Evolutionary conservation across 1,140 invertebrate species (phyloP).

Genomic region (Drosophila rhopaloa): DNA sequence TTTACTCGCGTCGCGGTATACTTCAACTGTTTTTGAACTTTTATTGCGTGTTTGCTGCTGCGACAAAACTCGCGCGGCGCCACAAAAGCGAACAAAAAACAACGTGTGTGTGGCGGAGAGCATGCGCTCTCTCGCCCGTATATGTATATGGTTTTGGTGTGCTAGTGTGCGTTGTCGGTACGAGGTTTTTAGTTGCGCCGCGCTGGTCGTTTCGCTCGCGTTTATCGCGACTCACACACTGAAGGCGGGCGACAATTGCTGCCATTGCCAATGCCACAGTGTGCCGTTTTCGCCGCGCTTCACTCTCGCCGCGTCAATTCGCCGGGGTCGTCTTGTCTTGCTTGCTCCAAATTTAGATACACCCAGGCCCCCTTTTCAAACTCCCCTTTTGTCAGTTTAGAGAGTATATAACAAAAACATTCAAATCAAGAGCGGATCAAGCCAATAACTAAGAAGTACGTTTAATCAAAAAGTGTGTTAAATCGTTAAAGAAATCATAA

Average conservation of each 20-base stretch:
- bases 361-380: not conserved
- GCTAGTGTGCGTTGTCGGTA: constrained; percentile 26
- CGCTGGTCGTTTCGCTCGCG: constrained; percentile 39
- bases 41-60: constrained; percentile 74
- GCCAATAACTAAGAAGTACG: not conserved
- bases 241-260: constrained; percentile 25
- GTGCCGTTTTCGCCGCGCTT: constrained; percentile 42
- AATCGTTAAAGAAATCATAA: constrained; percentile 7
- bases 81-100: constrained; percentile 57
- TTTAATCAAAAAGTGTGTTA: constrained; percentile 14
- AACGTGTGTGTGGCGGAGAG: constrained; percentile 27
- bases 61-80: constrained; percentile 56
- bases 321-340: constrained; percentile 16
- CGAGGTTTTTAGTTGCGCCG: constrained; percentile 51
- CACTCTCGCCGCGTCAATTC: constrained; percentile 23
- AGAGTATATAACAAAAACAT: constrained; percentile 12
- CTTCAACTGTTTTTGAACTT: constrained; percentile 82
- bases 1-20: constrained; percentile 82
- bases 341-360: constrained; percentile 38
- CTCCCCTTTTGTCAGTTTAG: constrained; percentile 2
- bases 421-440: not conserved
- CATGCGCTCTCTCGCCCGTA: constrained; percentile 37
- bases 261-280: constrained; percentile 59
- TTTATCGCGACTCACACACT: constrained; percentile 59
- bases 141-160: constrained; percentile 2